These are phyloP conservation scores for Chrysopa pallens DNA, from an alignment of 1,140 invertebrate genomes.

Conservation along the genomic window DNA sequence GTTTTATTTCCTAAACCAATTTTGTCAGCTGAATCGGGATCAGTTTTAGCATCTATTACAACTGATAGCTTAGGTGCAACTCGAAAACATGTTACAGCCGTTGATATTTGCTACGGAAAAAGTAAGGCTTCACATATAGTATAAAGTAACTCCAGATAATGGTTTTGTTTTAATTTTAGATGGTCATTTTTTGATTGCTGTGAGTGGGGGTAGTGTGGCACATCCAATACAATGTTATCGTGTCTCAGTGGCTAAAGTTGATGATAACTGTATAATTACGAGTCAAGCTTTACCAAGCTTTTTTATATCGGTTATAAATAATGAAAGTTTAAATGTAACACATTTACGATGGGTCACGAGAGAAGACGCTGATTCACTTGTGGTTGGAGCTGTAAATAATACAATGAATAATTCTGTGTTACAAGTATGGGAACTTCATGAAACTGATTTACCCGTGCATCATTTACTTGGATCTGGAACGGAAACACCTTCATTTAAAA, in stretches of 20 bases:
- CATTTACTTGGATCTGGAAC: slow-evolving; percentile 36
- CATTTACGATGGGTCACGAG: slow-evolving; percentile 63
- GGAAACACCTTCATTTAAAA: slow-evolving; percentile 32
- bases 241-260: slow-evolving; percentile 36
- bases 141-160: too few relatives aligned
- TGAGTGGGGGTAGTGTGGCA: slow-evolving; percentile 45
- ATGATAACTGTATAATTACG: slow-evolving; percentile 31
- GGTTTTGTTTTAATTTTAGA: slow-evolving; percentile 24
- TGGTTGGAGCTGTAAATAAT: slow-evolving; percentile 39
- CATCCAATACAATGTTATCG: slow-evolving; percentile 59
- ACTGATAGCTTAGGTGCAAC: slow-evolving; percentile 53
- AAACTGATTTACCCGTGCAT: slow-evolving; percentile 60
- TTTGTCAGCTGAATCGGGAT: slow-evolving; percentile 8
- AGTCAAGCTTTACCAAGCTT: slow-evolving; percentile 67
- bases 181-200: slow-evolving; percentile 64
- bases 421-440: slow-evolving; percentile 73
- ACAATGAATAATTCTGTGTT: slow-evolving; percentile 42
- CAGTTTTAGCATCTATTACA: slow-evolving; percentile 23
- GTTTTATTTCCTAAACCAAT: slow-evolving; percentile 32
- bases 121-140: slow-evolving; percentile 23
- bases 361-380: slow-evolving; percentile 65
- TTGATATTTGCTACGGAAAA: slow-evolving; percentile 57
- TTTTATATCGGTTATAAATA: slow-evolving; percentile 45
- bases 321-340: slow-evolving; percentile 31
- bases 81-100: slow-evolving; percentile 52